phyloP scores from a whole-genome alignment of 23 tunicate species.

The Styela plicata region DNA sequence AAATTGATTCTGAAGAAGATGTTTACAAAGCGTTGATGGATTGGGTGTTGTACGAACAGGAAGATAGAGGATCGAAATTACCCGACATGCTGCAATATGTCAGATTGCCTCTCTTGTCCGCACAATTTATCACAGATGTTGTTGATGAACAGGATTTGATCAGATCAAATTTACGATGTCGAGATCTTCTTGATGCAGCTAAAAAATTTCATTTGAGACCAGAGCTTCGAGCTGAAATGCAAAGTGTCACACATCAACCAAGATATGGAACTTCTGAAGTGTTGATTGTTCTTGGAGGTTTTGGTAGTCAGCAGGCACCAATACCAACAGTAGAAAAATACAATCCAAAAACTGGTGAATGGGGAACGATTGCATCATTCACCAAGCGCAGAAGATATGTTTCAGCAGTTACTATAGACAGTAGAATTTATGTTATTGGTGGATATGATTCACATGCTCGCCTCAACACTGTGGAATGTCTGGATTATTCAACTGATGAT shows the following conservation, averaged over 20 bases:
- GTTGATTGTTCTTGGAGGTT: conserved; percentile 16
- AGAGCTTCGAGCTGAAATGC: conserved; percentile 29
- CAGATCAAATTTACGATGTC: conserved; percentile 10
- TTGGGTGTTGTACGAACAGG: not conserved
- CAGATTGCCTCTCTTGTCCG: conserved; percentile 20
- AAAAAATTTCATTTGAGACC: conserved; percentile 27
- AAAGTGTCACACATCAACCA: not conserved
- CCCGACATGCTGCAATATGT: conserved; percentile 18
- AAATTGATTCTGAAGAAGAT: conserved; percentile 22
- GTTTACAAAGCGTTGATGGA: conserved; percentile 24
- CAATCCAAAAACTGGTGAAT: conserved; percentile 28
- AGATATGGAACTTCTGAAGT: conserved; percentile 21
- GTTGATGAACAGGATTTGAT: conserved; percentile 25
- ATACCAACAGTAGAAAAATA: conserved; percentile 23
- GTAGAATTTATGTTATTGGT: conserved; percentile 25
- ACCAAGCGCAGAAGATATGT: conserved; percentile 19
- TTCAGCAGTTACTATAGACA: conserved; percentile 21
- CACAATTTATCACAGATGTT: conserved; percentile 22
- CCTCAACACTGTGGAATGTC: conserved; percentile 26
- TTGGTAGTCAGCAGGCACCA: conserved; percentile 16
- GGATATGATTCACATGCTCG: conserved; percentile 28
- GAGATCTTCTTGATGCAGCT: conserved; percentile 23
- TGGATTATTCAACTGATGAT: not conserved
- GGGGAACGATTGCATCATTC: conserved; percentile 14
- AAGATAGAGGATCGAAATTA: conserved; percentile 14